These are phyloP conservation scores for Clarias batrachus DNA, from an alignment of 2,113 vertebrate species.

Conservation along the genomic window DNA sequence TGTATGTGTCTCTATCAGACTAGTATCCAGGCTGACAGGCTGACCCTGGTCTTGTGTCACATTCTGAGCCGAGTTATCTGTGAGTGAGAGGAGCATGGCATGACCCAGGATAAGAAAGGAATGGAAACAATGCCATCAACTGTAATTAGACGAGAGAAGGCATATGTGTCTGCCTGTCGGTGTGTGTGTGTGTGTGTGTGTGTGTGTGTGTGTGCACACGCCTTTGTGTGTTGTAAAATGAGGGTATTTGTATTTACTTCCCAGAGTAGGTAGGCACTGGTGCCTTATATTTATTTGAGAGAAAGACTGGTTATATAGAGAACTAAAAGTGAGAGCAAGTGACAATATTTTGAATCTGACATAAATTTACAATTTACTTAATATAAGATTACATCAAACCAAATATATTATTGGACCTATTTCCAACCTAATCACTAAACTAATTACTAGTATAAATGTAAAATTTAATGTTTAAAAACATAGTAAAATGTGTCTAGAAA, in stretches of 20 bases:
- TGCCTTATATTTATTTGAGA: neutral
- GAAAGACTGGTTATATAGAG: neutral
- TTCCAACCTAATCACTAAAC: too few relatives aligned
- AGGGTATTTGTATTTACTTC: neutral
- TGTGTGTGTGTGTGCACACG: conserved; percentile 2
- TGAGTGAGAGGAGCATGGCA: conserved; percentile 39
- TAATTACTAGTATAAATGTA: too few relatives aligned
- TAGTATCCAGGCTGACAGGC: conserved; percentile 25
- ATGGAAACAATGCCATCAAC: conserved; percentile 54
- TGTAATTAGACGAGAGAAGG: conserved; percentile 37
- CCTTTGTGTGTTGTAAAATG: conserved; percentile 6
- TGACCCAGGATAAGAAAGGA: conserved; percentile 52
- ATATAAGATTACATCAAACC: too few relatives aligned
- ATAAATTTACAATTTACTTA: too few relatives aligned
- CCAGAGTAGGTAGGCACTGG: neutral
- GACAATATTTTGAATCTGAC: too few relatives aligned
- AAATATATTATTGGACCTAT: too few relatives aligned
- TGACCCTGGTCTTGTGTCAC: conserved; percentile 44
- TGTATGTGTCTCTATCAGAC: conserved; percentile 25
- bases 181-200: conserved; percentile 13
- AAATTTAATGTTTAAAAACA: too few relatives aligned
- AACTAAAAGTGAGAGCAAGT: neutral
- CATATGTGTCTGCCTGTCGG: neutral
- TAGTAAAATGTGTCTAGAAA: too few relatives aligned
- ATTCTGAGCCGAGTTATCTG: conserved; percentile 47